Percentiles rank a stretch among this genome's conserved stretches.
These are phyloP conservation scores for Eretmodus cyanostictus DNA, from an alignment of 2,113 vertebrate genomes.

Conservation along the genomic window DNA sequence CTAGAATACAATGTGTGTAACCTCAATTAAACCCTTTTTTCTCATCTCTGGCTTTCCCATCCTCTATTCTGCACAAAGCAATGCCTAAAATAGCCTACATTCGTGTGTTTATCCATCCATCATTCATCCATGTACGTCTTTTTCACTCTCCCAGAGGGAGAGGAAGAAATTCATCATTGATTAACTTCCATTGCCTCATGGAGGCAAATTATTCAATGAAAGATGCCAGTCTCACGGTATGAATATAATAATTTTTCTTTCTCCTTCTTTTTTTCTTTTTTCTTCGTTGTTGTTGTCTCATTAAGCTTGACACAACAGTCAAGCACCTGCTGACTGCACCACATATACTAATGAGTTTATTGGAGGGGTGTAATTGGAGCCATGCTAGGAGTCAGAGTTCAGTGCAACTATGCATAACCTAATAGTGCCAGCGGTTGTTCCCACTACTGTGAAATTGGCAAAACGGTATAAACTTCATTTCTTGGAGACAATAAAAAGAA, in stretches of 20 bases:
- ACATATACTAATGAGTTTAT: background rate
- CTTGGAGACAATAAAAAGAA: background rate
- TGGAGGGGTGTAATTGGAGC: background rate
- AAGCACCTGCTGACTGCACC: background rate
- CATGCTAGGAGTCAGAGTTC: background rate
- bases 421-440: background rate
- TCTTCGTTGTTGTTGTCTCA: background rate
- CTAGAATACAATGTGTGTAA: background rate
- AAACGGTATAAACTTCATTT: background rate
- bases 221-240: background rate
- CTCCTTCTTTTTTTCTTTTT: background rate
- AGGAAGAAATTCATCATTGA: background rate
- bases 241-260: background rate
- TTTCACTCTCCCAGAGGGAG: background rate
- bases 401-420: background rate
- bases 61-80: background rate
- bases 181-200: background rate
- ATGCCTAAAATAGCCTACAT: background rate
- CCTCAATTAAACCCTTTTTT: background rate
- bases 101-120: background rate
- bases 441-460: background rate
- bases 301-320: background rate
- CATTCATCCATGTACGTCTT: background rate
- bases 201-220: slow-evolving; percentile 27
- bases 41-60: background rate